Evolutionary conservation across 2,888 invertebrate genomes (phyloP).

Genomic region (Hybos culiciformis): DNA sequence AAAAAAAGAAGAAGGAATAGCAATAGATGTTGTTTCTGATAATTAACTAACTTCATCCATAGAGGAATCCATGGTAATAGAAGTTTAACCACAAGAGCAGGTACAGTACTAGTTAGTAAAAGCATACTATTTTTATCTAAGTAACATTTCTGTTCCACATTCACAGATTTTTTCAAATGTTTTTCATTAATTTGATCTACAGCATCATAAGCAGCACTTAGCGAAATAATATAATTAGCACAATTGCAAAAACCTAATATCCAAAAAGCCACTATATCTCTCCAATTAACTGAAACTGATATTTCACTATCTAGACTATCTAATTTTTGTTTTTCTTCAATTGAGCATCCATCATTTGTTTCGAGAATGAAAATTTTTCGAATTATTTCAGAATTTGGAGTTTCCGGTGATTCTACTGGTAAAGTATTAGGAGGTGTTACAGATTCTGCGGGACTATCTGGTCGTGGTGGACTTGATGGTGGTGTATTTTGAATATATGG

Average conservation of each 20-base stretch:
- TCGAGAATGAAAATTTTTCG: not conserved
- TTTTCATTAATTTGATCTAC: slow-evolving; percentile 27
- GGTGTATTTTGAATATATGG: too few species aligned
- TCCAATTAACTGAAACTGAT: slow-evolving; percentile 35
- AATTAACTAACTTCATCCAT: slow-evolving; percentile 45
- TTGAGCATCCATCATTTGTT: not conserved
- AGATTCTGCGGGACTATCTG: too few species aligned
- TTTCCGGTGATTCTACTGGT: too few species aligned
- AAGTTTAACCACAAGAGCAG: slow-evolving; percentile 54
- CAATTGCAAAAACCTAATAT: slow-evolving; percentile 73
- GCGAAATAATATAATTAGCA: slow-evolving; percentile 76
- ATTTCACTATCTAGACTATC: too few species aligned
- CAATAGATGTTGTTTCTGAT: not conserved
- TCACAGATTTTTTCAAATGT: too few species aligned
- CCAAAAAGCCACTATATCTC: slow-evolving; percentile 53
- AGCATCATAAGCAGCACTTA: slow-evolving; percentile 72
- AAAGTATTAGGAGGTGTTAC: too few species aligned
- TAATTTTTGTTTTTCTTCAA: not conserved
- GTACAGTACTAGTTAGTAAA: slow-evolving; percentile 65
- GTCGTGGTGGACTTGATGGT: too few species aligned
- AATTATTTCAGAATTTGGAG: too few species aligned
- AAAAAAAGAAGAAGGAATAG: not conserved
- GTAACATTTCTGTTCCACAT: slow-evolving; percentile 40
- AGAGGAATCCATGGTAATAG: slow-evolving; percentile 57
- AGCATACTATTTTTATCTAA: slow-evolving; percentile 61